These are phyloP conservation scores for Anser brachyrhynchus DNA, from an alignment of 2,113 vertebrate species.

Conservation along the genomic window DNA sequence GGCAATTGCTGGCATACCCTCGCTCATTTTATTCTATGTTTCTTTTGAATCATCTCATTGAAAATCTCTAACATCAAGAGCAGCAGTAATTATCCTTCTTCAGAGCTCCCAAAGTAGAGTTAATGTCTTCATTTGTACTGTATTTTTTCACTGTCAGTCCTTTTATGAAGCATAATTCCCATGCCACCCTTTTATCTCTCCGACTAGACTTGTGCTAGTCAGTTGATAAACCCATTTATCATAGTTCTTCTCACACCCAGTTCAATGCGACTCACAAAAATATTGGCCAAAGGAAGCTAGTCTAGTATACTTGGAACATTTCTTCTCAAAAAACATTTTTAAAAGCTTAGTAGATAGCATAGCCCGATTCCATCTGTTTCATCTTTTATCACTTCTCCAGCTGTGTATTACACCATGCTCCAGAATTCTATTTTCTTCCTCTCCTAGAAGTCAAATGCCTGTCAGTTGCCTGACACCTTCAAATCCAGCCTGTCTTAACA, in stretches of 20 bases:
- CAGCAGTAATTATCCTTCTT: neutral
- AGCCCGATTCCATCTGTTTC: neutral
- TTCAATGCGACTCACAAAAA: neutral
- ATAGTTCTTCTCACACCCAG: neutral
- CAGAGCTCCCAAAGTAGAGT: neutral
- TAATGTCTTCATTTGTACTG: neutral
- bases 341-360: neutral
- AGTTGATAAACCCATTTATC: neutral
- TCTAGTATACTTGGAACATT: neutral
- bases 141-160: neutral
- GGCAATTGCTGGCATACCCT: neutral
- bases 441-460: neutral
- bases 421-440: neutral
- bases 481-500: neutral
- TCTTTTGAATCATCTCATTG: neutral
- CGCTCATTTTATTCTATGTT: neutral
- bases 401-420: neutral
- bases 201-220: neutral
- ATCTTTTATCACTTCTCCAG: neutral
- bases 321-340: neutral
- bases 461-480: neutral
- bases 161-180: neutral
- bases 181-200: neutral
- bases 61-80: neutral
- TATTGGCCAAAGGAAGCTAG: neutral